A percentile compares a stretch with the other conserved stretches of the same genome.
Evolutionary conservation across 2,888 invertebrate species (phyloP).

Genomic region (Noctua janthe): DNA sequence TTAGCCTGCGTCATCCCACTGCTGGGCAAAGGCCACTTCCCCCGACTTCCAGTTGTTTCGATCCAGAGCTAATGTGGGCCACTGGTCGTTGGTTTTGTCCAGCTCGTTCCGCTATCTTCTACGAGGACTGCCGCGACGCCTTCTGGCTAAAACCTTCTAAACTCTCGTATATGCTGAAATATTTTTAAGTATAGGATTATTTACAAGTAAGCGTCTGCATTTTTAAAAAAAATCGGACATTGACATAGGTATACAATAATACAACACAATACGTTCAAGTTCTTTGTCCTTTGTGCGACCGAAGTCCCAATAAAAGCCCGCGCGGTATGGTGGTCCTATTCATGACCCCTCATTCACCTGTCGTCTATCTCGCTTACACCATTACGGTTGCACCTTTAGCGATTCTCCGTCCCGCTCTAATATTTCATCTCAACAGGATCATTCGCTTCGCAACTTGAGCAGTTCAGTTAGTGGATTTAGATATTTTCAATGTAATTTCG

Average conservation of each 20-base stretch:
- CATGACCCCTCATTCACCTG: slow-evolving; percentile 87
- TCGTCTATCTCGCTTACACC: slow-evolving; percentile 77
- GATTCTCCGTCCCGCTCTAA: slow-evolving; percentile 69
- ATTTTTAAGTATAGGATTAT: background rate
- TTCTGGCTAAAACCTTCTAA: too few relatives aligned
- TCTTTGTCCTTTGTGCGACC: slow-evolving; percentile 17
- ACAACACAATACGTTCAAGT: background rate
- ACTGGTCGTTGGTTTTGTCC: too few relatives aligned
- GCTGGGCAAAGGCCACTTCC: too few relatives aligned
- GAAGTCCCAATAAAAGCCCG: slow-evolving; percentile 26
- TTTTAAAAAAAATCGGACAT: background rate
- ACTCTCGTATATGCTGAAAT: background rate
- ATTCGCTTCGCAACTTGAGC: slow-evolving; percentile 44
- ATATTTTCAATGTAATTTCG: slow-evolving; percentile 39
- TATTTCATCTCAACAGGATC: slow-evolving; percentile 76
- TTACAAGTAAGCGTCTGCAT: background rate
- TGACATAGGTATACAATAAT: background rate
- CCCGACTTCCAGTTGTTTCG: too few relatives aligned
- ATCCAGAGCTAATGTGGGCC: too few relatives aligned
- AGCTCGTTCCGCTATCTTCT: too few relatives aligned
- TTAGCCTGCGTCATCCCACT: too few relatives aligned
- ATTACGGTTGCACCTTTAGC: slow-evolving; percentile 38
- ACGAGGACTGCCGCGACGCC: too few relatives aligned
- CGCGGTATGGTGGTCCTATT: slow-evolving; percentile 70
- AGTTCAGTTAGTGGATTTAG: slow-evolving; percentile 48